phyloP scores from a whole-genome alignment of 2,113 vertebrate species.

The Artemisiospiza belli region DNA sequence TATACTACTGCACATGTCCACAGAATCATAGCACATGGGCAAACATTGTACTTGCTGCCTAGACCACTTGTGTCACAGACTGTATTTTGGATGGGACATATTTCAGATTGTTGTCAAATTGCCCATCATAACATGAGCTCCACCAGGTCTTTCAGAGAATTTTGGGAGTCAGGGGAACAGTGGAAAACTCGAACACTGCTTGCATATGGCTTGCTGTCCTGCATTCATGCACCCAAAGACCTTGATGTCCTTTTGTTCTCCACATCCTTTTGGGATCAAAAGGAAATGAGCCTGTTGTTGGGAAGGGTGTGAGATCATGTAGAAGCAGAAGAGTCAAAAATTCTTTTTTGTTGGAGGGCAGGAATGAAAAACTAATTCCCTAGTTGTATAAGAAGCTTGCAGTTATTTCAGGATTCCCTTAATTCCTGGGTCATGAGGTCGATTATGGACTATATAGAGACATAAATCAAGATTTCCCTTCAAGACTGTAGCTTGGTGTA shows the following conservation, averaged over 20 bases:
- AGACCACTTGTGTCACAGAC: not conserved
- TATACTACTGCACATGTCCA: not conserved
- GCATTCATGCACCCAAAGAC: not conserved
- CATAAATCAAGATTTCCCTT: not conserved
- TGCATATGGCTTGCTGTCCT: not conserved
- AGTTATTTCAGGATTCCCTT: not conserved
- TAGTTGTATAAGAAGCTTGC: not conserved
- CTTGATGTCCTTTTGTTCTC: not conserved
- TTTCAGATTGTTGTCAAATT: not conserved
- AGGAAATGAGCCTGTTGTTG: not conserved
- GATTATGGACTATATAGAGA: not conserved
- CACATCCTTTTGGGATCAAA: not conserved
- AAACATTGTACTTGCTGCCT: not conserved
- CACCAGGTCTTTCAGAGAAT: not conserved
- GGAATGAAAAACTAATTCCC: not conserved
- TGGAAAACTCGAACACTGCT: not conserved
- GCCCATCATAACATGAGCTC: not conserved
- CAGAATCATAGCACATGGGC: not conserved
- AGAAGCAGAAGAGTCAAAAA: not conserved
- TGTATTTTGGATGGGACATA: not conserved
- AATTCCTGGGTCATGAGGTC: not conserved
- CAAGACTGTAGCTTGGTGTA: not conserved
- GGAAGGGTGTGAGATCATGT: not conserved
- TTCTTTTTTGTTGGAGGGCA: accelerated
- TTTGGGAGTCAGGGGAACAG: not conserved